Conservation (phyloP, 2,113 vertebrate genomes). For the Perca schrenkii region DNA sequence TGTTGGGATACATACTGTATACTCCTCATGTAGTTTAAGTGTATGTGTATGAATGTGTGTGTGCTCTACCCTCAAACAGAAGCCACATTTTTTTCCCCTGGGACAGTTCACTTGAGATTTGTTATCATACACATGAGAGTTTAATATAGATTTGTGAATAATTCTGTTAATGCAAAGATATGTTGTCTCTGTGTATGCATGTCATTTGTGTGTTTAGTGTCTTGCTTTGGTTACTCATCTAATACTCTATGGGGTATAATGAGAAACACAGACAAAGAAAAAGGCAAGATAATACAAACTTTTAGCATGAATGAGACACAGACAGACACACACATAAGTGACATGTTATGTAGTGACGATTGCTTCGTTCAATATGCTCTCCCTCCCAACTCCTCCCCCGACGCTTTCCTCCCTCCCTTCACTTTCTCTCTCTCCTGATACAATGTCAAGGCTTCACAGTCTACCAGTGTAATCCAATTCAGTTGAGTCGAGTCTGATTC, state of each 20-base stretch:
- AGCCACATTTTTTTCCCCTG: neutral
- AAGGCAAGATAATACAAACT: neutral
- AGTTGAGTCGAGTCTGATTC: constrained; percentile 41
- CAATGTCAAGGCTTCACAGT: constrained; percentile 42
- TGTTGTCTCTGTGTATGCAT: neutral
- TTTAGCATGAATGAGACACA: constrained; percentile 1
- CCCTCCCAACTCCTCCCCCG: constrained; percentile 39
- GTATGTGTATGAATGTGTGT: neutral
- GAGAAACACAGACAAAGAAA: neutral
- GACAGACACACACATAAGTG: constrained; percentile 20
- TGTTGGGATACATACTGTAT: neutral
- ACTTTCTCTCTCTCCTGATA: constrained; percentile 1
- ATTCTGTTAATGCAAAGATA: neutral
- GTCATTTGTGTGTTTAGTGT: neutral
- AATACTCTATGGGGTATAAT: neutral
- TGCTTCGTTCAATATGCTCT: constrained; percentile 53
- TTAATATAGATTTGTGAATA: neutral
- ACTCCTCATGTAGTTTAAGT: constrained; percentile 5
- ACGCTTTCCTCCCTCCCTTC: neutral
- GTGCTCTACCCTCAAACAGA: neutral
- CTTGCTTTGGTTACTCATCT: neutral
- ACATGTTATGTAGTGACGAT: constrained; percentile 34
- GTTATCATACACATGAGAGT: neutral
- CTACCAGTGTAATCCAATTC: constrained; percentile 47
- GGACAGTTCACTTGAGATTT: neutral